phyloP scores from a whole-genome alignment of 2,888 invertebrate species.

The Rhagonycha fulva region DNA sequence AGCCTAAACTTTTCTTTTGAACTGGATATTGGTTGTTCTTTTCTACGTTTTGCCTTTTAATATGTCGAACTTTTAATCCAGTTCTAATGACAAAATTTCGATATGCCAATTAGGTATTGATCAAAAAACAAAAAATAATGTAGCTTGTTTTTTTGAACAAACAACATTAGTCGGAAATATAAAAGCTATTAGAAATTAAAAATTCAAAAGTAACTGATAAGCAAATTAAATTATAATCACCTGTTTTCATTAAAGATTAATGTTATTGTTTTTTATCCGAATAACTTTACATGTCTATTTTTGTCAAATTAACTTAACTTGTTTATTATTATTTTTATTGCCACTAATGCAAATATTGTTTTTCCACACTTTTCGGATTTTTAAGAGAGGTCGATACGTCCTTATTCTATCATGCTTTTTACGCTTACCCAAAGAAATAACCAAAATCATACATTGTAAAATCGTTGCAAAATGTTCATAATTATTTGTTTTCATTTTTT shows the following conservation, averaged over 20 bases:
- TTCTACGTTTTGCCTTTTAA: no score
- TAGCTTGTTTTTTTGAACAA: no score
- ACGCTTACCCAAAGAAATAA: not conserved
- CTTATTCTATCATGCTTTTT: not conserved
- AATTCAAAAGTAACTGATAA: not conserved
- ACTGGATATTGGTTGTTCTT: no score
- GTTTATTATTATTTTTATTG: not conserved
- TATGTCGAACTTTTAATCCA: no score
- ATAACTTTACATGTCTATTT: not conserved
- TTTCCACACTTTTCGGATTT: not conserved
- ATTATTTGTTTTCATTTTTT: not conserved
- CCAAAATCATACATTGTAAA: not conserved
- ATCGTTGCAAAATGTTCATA: not conserved
- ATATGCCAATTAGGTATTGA: no score
- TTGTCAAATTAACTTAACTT: not conserved
- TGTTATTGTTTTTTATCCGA: not conserved
- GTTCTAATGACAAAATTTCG: no score
- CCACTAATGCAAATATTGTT: not conserved
- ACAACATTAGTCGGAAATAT: no score
- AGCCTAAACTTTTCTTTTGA: no score
- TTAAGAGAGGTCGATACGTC: not conserved
- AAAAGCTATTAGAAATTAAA: not conserved
- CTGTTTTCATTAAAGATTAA: not conserved
- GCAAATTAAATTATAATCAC: not conserved
- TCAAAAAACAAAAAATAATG: no score